A percentile compares a stretch with the other conserved stretches of the same genome.
Conservation (phyloP, 30 jellyfish, hydroid and myxozoan species). For the Aurelia aurita region DNA sequence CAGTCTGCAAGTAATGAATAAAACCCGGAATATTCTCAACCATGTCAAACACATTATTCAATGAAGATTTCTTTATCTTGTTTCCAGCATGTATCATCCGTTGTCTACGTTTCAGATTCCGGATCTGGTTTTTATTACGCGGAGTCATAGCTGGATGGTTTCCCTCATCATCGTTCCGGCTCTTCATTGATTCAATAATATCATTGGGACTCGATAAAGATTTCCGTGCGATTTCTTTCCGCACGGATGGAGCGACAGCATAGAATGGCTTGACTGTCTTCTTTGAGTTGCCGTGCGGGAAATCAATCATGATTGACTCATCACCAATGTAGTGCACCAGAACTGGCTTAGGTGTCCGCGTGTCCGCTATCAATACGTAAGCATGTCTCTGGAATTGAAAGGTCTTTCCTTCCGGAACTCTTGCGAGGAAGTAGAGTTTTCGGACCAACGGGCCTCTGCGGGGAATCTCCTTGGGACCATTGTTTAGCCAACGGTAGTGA, state of each 20-base stretch:
- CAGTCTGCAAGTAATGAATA: conserved; percentile 71
- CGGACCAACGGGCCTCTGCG: conserved; percentile 91
- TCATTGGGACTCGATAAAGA: conserved; percentile 79
- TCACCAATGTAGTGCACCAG: conserved; percentile 91
- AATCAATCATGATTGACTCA: conserved; percentile 85
- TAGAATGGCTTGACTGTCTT: conserved; percentile 72
- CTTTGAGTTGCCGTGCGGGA: conserved; percentile 96
- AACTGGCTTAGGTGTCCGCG: conserved; percentile 90
- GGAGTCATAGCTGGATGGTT: conserved; percentile 89
- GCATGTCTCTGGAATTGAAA: conserved; percentile 91
- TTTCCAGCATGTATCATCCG: conserved; percentile 71
- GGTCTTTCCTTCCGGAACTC: conserved; percentile 92
- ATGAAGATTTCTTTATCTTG: conserved; percentile 28
- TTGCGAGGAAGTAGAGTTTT: conserved; percentile 83
- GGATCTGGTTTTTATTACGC: conserved; percentile 88
- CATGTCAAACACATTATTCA: conserved; percentile 66
- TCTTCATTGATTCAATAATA: conserved; percentile 75
- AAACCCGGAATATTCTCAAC: conserved; percentile 82
- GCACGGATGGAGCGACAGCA: conserved; percentile 95
- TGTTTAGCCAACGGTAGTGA: conserved; percentile 94
- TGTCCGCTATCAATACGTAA: conserved; percentile 84
- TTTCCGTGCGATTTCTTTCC: conserved; percentile 80
- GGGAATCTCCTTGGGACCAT: conserved; percentile 96
- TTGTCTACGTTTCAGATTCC: conserved; percentile 88
- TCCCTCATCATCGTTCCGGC: conserved; percentile 61